phyloP scores from a whole-genome alignment of 2,113 vertebrate genomes.

The Gymnocephalus cernua region DNA sequence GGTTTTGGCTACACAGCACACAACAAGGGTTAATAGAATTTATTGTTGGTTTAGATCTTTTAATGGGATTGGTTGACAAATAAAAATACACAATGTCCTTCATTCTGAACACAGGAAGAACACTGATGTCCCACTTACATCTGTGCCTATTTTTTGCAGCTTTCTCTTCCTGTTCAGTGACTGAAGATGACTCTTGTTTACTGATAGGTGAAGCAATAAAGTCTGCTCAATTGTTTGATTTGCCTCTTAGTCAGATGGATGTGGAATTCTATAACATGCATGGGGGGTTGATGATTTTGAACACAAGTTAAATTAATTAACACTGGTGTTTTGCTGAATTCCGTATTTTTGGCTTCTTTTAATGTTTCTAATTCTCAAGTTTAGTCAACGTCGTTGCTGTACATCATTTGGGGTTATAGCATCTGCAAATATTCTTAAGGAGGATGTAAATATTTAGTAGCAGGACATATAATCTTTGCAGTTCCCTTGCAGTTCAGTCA shows the following conservation, averaged over 20 bases:
- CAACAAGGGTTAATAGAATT: too few relatives aligned
- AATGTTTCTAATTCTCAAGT: not conserved
- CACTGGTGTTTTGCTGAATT: not conserved
- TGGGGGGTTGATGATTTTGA: not conserved
- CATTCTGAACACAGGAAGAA: too few relatives aligned
- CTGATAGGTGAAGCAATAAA: not conserved
- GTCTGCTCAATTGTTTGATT: not conserved
- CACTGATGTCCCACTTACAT: too few relatives aligned
- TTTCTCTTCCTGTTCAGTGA: not conserved
- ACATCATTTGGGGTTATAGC: not conserved
- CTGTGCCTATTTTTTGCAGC: not conserved
- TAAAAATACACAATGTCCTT: too few relatives aligned
- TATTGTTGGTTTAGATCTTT: too few relatives aligned
- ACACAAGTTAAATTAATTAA: not conserved
- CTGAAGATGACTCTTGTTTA: not conserved
- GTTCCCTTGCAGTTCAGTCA: constrained; percentile 33
- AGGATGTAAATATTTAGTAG: constrained; percentile 43
- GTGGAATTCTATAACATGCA: too few relatives aligned
- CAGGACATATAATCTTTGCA: constrained; percentile 13
- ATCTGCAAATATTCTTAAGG: constrained; percentile 32
- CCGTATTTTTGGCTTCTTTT: not conserved
- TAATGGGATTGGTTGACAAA: too few relatives aligned
- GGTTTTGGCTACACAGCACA: too few relatives aligned
- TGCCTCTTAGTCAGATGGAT: not conserved
- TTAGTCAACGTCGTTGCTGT: not conserved